phyloP scores from a whole-genome alignment of 2,888 invertebrate genomes.

The Callosobruchus maculatus region DNA sequence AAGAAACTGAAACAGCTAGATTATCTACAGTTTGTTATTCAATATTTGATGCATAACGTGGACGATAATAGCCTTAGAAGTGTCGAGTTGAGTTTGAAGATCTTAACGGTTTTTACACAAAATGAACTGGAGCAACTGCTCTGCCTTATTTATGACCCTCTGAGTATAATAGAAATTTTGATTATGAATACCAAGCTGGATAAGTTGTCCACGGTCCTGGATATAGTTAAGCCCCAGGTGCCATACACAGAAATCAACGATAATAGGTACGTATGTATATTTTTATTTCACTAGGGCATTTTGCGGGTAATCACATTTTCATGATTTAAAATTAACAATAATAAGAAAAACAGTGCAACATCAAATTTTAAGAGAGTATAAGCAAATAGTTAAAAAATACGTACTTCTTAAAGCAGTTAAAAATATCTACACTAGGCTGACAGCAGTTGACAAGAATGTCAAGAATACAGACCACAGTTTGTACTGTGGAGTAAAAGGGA shows the following conservation, averaged over 20 bases:
- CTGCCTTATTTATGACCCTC: conserved; percentile 64
- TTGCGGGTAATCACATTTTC: too few relatives aligned
- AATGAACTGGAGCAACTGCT: conserved; percentile 60
- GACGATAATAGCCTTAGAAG: conserved; percentile 57
- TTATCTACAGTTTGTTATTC: conserved; percentile 61
- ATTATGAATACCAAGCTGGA: conserved; percentile 83
- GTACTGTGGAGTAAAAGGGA: too few relatives aligned
- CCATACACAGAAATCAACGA: background rate
- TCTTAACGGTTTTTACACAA: conserved; percentile 59
- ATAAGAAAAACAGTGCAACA: too few relatives aligned
- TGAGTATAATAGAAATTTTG: conserved; percentile 78
- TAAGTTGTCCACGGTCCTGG: conserved; percentile 55
- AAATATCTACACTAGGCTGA: too few relatives aligned
- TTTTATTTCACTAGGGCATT: conserved; percentile 48
- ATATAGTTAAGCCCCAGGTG: background rate
- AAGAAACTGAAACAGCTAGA: conserved; percentile 60
- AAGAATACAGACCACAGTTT: too few relatives aligned
- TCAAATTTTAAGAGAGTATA: too few relatives aligned
- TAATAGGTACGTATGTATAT: background rate
- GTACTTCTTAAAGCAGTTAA: too few relatives aligned
- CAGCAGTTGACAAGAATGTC: too few relatives aligned
- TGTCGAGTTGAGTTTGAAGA: conserved; percentile 64
- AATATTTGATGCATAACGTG: conserved; percentile 54
- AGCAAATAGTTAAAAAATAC: too few relatives aligned
- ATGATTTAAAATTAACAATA: too few relatives aligned